These are phyloP conservation scores for Drosophila glabriapex DNA, from an alignment of 2,888 invertebrate species.

Conservation along the genomic window DNA sequence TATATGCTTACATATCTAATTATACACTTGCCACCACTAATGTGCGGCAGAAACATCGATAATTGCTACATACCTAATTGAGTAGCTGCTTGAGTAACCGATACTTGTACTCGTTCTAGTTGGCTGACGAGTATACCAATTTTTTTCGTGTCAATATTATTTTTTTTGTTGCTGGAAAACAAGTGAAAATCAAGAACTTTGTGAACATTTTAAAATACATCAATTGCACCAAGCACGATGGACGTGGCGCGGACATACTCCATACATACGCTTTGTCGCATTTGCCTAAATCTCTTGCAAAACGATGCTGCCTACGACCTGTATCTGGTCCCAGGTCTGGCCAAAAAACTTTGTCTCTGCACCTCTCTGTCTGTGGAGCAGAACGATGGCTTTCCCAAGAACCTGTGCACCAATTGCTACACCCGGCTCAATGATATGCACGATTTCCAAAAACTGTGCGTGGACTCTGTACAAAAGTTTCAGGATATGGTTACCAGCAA, in stretches of 20 bases:
- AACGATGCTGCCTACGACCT: slow-evolving; percentile 78
- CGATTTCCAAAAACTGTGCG: slow-evolving; percentile 81
- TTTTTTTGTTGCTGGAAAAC: slow-evolving; percentile 68
- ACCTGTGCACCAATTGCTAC: slow-evolving; percentile 80
- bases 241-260: slow-evolving; percentile 68
- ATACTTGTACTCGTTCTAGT: slow-evolving; percentile 66
- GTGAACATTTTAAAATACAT: slow-evolving; percentile 6
- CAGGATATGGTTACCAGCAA: slow-evolving; percentile 76
- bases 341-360: slow-evolving; percentile 81
- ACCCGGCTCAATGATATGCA: slow-evolving; percentile 80
- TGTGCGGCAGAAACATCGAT: slow-evolving; percentile 18
- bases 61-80: background rate
- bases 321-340: slow-evolving; percentile 80
- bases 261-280: slow-evolving; percentile 82
- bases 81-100: slow-evolving; percentile 42
- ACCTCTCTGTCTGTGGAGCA: slow-evolving; percentile 82
- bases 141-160: slow-evolving; percentile 79
- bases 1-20: background rate
- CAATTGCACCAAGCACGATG: slow-evolving; percentile 50
- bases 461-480: slow-evolving; percentile 80
- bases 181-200: slow-evolving; percentile 44
- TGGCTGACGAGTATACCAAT: slow-evolving; percentile 75
- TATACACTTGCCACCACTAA: background rate
- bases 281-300: slow-evolving; percentile 79
- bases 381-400: slow-evolving; percentile 83